Percentiles rank a stretch among this genome's conserved stretches.
These are phyloP conservation scores for Heliconius eleuchia DNA, from an alignment of 1,140 invertebrate species.

Conservation along the genomic window DNA sequence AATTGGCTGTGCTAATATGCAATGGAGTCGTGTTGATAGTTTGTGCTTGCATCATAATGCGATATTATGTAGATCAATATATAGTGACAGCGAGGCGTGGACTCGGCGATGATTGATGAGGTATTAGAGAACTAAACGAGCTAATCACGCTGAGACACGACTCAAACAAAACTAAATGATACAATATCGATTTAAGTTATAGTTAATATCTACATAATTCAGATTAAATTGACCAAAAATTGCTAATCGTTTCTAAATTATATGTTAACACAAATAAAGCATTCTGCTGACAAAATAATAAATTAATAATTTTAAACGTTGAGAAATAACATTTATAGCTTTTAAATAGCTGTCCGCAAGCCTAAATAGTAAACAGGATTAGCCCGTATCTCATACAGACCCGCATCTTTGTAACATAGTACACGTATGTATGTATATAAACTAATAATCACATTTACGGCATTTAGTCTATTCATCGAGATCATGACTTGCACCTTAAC, in stretches of 20 bases:
- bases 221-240: slow-evolving; percentile 68
- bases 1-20: slow-evolving; percentile 25
- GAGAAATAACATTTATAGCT: slow-evolving; percentile 21
- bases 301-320: background rate
- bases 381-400: slow-evolving; percentile 65
- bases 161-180: slow-evolving; percentile 12
- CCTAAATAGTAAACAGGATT: slow-evolving; percentile 32
- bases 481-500: slow-evolving; percentile 77
- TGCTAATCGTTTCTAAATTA: slow-evolving; percentile 66
- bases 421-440: slow-evolving; percentile 51
- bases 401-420: slow-evolving; percentile 47
- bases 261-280: slow-evolving; percentile 24
- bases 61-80: slow-evolving; percentile 17
- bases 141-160: slow-evolving; percentile 23
- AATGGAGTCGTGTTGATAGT: slow-evolving; percentile 22
- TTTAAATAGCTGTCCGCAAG: slow-evolving; percentile 37
- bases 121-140: slow-evolving; percentile 20
- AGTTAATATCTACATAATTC: slow-evolving; percentile 39
- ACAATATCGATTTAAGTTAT: slow-evolving; percentile 13
- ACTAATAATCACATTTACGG: slow-evolving; percentile 71
- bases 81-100: slow-evolving; percentile 18
- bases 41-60: slow-evolving; percentile 31
- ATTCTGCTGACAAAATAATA: background rate
- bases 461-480: slow-evolving; percentile 69
- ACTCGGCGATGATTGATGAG: slow-evolving; percentile 17